Evolutionary conservation across 2,888 invertebrate species (phyloP), one percentile per base, ranked within the genome.

Genomic region (Pogonocherus hispidulus): DNA sequence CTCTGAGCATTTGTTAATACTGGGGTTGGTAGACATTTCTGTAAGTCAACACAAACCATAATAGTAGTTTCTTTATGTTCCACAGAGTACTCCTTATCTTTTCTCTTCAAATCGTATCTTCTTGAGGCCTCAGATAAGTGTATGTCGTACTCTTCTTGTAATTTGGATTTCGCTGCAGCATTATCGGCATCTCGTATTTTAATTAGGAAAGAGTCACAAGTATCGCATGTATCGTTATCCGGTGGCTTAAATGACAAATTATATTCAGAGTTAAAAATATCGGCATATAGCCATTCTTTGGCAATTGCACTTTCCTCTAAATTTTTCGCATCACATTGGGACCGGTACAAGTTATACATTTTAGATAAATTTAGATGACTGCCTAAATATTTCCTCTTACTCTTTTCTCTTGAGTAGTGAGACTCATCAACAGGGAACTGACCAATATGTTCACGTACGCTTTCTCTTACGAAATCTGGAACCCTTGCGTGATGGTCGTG

Each of bases 21-120:
- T 37, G 68, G 71, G 8, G 72, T 70, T 2, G 70, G 68, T 22
- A 74, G 47, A 55, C 70, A 74, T 67, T 70, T 73, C 62, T 72
- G 51, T n/a, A n/a, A n/a, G n/a, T 27, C 46, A 46, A 18, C 19
- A 19, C 46, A 46, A 46, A 16, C 11, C 19, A 18, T 46, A 46
- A 46, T 41, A 46, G 18, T 46, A 9, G 16, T 18, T 18, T 46
- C 11, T 46, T 46, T 16, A 46, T 18, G 19, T 46, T 41, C 41
- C 41, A 41, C 11, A 41, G 46, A 46, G 18, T 46, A 18, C 19
- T 46, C 46, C 46, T 16, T 46, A 46, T 46, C 46, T 18, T 16
- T 18, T 46, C 19, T 46, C 19, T 46, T 46, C 8, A 47, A 4
- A 16, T 46, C 1, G 19, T 37, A 37, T n/a, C 37, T 3, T 27